Percentiles rank a stretch among this genome's conserved stretches.
Evolutionary conservation across 2,113 vertebrate species (phyloP).

Genomic region (Isichthys henryi): DNA sequence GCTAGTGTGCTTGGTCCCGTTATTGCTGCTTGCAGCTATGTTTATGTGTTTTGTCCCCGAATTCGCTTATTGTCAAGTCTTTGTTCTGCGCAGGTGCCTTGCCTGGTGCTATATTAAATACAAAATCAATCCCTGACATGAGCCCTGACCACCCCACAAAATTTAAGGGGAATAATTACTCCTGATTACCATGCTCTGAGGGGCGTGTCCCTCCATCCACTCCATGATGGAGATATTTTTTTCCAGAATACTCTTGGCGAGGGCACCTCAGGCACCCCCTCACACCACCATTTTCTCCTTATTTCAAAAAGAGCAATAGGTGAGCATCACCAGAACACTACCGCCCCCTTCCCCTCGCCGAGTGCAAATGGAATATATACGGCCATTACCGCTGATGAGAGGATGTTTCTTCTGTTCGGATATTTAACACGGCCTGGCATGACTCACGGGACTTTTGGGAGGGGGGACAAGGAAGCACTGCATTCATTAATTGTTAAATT

Average conservation of each 20-base stretch:
- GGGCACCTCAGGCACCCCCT: neutral
- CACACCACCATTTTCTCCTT: neutral
- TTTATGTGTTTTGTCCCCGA: neutral
- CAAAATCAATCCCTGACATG: slow-evolving; percentile 2
- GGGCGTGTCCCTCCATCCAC: neutral
- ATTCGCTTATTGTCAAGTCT: neutral
- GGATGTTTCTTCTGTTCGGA: slow-evolving; percentile 36
- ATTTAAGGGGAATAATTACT: slow-evolving; percentile 4
- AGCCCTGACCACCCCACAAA: neutral
- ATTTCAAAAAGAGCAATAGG: slow-evolving; percentile 5
- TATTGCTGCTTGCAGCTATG: neutral
- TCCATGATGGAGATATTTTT: neutral
- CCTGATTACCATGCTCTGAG: neutral
- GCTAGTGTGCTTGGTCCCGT: neutral
- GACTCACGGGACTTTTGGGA: slow-evolving; percentile 15
- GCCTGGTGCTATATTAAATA: neutral
- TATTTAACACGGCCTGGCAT: slow-evolving; percentile 38
- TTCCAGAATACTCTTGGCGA: neutral
- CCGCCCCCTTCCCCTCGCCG: slow-evolving; percentile 21
- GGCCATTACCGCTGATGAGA: slow-evolving; percentile 34
- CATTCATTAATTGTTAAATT: slow-evolving; percentile 69
- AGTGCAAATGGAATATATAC: slow-evolving; percentile 39
- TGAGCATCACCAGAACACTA: slow-evolving; percentile 33
- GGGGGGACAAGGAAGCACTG: slow-evolving; percentile 38
- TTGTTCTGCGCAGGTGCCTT: too few species aligned